Base-by-base conservation (phyloP, 2,888 invertebrate species). In the Crocallis elinguaria region DNA sequence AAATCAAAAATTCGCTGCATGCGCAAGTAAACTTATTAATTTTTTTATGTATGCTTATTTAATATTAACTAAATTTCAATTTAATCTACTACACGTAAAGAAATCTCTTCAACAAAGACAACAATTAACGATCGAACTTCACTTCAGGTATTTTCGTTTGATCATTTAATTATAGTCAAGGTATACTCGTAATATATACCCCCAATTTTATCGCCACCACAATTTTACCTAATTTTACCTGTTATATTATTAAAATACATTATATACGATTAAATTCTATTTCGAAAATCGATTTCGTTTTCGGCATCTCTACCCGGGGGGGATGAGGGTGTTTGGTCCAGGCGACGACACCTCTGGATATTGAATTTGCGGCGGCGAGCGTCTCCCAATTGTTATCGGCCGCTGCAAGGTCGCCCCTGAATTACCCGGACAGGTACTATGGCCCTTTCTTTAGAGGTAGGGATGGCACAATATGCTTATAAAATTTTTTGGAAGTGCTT, bases 361-460 rank as follows among this genome's bases (percentile, higher is more conserved):
- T 90, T 90, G 89, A 88, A 89, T 89, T 88, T 88, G 89, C 77
- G 81, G 82, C 79, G 82, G 79, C 76, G 75, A 71, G 78, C 79
- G 80, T 77, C 76, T 81, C 86, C 81, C 89, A 86, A 87, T 89
- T 90, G 89, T 89, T 89, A 88, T 89, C 88, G 82, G 82, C 69
- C 82, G 77, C 76, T 86, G 88, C 89, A 89, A 89, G 88, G 89
- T 88, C 87, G 84, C 69, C 75, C 74, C 74, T 70, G 71, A 78
- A 75, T 64, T 70, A 75, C 77, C 74, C 71, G 35, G 71, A 73
- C 88, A 88, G 88, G 87, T 88, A 86, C 80, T 73, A 69, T 71
- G 68, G 73, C 83, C 88, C 87, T 88, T 88, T 86, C 84, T 85
- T 85, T 77, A 60, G 66, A 37, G 27, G 3, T 75, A 88, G 87